phyloP scores from a whole-genome alignment of 2,797 vertebrate species.

The Dicrostonyx torquatus region DNA sequence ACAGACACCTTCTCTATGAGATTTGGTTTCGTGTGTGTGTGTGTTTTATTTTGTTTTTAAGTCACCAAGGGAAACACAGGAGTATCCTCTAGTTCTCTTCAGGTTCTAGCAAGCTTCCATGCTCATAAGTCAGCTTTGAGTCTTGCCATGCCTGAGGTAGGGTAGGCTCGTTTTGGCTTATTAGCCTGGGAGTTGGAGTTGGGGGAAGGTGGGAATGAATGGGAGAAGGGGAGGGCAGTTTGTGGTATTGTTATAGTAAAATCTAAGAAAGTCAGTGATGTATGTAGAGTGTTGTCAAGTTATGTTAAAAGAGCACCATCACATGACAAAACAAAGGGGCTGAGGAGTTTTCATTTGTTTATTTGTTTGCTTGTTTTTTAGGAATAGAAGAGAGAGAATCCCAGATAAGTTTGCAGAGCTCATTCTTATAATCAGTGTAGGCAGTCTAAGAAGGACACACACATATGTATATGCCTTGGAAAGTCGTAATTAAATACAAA shows the following conservation, averaged over 20 bases:
- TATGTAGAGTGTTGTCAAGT: not conserved
- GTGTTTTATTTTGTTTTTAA: not conserved
- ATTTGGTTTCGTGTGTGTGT: not conserved
- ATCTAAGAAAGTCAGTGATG: not conserved
- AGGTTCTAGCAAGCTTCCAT: not conserved
- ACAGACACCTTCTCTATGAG: not conserved
- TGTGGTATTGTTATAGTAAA: not conserved
- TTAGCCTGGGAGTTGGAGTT: rapidly evolving
- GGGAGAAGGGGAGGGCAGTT: no score
- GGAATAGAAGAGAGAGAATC: not conserved
- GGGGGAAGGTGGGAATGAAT: no score
- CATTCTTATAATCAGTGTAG: not conserved
- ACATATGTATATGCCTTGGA: not conserved
- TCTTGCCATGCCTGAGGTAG: not conserved
- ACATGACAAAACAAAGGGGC: not conserved
- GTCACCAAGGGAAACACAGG: not conserved
- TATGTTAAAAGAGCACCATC: conserved; percentile 4
- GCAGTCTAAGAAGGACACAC: not conserved
- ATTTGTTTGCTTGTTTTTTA: not conserved
- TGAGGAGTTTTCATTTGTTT: not conserved
- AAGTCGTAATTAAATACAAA: conserved; percentile 2
- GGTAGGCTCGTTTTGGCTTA: not conserved
- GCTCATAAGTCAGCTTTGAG: not conserved
- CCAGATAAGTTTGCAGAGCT: not conserved
- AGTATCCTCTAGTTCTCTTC: not conserved